Evolutionary conservation across 2,797 vertebrate species (phyloP).

Genomic region (Sparidentex hasta): DNA sequence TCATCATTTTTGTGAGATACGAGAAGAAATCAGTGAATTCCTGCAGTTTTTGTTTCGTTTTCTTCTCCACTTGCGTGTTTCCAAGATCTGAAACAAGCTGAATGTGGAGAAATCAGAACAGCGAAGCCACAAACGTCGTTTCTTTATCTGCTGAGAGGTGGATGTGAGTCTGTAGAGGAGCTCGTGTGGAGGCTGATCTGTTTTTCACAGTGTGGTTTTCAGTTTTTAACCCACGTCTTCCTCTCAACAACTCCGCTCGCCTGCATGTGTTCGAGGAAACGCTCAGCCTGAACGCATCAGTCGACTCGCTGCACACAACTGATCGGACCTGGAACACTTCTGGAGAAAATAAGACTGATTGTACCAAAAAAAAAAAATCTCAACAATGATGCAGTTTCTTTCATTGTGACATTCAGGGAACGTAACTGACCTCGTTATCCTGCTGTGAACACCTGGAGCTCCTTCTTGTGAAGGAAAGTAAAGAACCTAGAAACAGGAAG

Average conservation of each 20-base stretch:
- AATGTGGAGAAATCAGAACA: conserved; percentile 25
- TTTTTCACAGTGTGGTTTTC: conserved; percentile 30
- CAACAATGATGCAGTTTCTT: not conserved
- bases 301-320: too few relatives aligned
- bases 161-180: not conserved
- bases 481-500: not conserved
- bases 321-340: not conserved
- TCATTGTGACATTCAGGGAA: too few relatives aligned
- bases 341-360: not conserved
- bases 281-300: not conserved
- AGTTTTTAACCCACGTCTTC: conserved; percentile 36
- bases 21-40: too few relatives aligned
- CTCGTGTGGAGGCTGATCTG: not conserved
- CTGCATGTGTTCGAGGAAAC: conserved; percentile 30
- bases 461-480: not conserved
- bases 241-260: not conserved
- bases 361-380: not conserved
- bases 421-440: not conserved
- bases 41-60: not conserved
- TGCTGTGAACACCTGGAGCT: not conserved
- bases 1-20: too few relatives aligned
- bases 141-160: not conserved
- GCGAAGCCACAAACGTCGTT: conserved; percentile 6
- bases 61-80: not conserved
- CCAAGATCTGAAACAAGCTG: not conserved